These are phyloP conservation scores for Lampropteryx suffumata DNA, from an alignment of 2,888 invertebrate genomes.

Conservation along the genomic window DNA sequence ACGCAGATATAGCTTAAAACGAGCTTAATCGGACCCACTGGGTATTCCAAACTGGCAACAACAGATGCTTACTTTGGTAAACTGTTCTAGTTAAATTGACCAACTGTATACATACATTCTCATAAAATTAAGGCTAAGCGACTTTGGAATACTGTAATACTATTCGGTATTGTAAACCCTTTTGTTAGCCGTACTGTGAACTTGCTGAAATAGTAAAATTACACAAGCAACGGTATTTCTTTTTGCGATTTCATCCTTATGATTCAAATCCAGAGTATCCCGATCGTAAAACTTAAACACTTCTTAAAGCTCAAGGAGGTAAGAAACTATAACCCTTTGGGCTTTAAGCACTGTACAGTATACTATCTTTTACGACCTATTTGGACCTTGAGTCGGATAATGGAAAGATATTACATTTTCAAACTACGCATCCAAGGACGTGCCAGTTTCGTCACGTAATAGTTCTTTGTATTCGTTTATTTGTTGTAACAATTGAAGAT, in stretches of 20 bases:
- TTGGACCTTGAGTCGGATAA: constrained; percentile 11
- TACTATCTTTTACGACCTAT: constrained; percentile 7
- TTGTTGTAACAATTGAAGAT: constrained; percentile 60
- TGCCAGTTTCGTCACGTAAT: constrained; percentile 46
- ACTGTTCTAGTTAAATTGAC: constrained; percentile 18
- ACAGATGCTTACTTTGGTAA: constrained; percentile 24
- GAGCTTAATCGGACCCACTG: constrained; percentile 24
- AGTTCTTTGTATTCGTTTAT: constrained; percentile 64
- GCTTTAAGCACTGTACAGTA: background rate
- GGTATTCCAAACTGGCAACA: constrained; percentile 24
- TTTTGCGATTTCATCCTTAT: background rate
- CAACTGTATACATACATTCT: constrained; percentile 7
- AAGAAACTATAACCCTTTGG: constrained; percentile 8
- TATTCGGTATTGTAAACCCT: background rate
- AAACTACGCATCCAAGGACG: constrained; percentile 27
- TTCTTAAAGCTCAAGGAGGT: constrained; percentile 3
- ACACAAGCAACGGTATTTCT: background rate
- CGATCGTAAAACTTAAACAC: constrained; percentile 4
- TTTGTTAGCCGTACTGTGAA: background rate
- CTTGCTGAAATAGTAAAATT: background rate
- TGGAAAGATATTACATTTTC: constrained; percentile 17
- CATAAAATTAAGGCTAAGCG: background rate
- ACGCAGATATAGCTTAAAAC: constrained; percentile 28
- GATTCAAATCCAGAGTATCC: constrained; percentile 1
- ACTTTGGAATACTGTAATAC: too few relatives aligned